These are phyloP conservation scores for Hemichromis elongatus DNA, from an alignment of 2,113 vertebrate species.

Conservation along the genomic window DNA sequence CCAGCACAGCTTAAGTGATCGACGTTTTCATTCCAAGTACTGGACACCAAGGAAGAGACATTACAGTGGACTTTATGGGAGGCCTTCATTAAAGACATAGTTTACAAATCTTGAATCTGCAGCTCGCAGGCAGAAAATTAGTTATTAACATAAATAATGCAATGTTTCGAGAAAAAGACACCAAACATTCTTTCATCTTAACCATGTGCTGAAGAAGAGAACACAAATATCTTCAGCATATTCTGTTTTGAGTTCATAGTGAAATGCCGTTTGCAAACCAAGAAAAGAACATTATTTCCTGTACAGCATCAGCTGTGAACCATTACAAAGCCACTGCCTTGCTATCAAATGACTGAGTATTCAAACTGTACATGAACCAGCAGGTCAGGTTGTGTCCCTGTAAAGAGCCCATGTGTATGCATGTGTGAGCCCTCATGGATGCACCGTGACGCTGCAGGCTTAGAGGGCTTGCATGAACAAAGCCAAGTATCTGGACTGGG, in stretches of 20 bases:
- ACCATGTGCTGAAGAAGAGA: not conserved
- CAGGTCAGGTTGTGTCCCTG: not conserved
- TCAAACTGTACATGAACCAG: not conserved
- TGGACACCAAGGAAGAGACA: not conserved
- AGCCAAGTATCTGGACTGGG: slow-evolving; percentile 39
- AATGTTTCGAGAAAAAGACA: not conserved
- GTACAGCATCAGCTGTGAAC: not conserved
- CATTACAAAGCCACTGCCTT: not conserved
- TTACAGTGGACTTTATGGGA: not conserved
- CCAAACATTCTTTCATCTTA: not conserved
- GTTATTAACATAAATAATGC: not conserved
- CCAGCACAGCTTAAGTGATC: not conserved
- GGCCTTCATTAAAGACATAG: not conserved
- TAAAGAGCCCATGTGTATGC: not conserved
- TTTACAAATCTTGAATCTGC: not conserved
- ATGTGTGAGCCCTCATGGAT: not conserved
- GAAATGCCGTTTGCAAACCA: not conserved
- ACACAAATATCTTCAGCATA: not conserved
- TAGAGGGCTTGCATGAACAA: not conserved
- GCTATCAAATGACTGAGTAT: not conserved
- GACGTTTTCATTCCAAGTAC: not conserved
- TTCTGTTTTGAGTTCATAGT: not conserved
- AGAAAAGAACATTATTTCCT: not conserved
- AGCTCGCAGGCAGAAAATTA: not conserved
- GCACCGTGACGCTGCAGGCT: slow-evolving; percentile 8